These are phyloP conservation scores for Drosophila antonietae DNA, from an alignment of 2,888 invertebrate genomes.

Conservation along the genomic window DNA sequence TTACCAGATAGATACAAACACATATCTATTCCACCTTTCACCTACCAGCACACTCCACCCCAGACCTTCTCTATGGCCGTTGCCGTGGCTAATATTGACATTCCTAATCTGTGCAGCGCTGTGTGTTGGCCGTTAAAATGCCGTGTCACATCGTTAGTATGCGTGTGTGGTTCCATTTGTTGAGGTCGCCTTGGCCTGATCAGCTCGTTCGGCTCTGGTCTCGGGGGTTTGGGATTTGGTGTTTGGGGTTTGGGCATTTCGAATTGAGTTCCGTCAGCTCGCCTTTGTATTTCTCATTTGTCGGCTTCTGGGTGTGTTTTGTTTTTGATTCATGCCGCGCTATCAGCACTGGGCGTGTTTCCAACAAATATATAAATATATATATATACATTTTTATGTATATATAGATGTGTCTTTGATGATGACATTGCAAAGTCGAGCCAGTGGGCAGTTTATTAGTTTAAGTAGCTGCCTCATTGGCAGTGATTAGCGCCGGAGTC, in stretches of 20 bases:
- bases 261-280: slow-evolving; percentile 1
- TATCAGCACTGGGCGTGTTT: slow-evolving; percentile 74
- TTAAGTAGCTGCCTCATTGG: slow-evolving; percentile 74
- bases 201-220: slow-evolving; percentile 4
- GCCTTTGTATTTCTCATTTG: slow-evolving; percentile 32
- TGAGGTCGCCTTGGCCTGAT: slow-evolving; percentile 52
- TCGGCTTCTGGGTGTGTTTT: slow-evolving; percentile 64
- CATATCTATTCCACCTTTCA: slow-evolving; percentile 4
- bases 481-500: slow-evolving; percentile 65
- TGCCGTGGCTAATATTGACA: slow-evolving; percentile 72
- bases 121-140: slow-evolving; percentile 73
- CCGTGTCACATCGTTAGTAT: slow-evolving; percentile 78
- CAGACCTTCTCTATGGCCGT: background rate
- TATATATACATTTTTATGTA: background rate
- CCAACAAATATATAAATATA: slow-evolving; percentile 6
- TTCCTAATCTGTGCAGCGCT: slow-evolving; percentile 73
- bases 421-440: slow-evolving; percentile 66
- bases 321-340: slow-evolving; percentile 72
- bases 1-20: slow-evolving; percentile 16
- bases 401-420: slow-evolving; percentile 47
- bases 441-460: slow-evolving; percentile 65
- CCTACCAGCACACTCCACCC: background rate
- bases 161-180: slow-evolving; percentile 72
- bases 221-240: too few species aligned
- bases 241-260: background rate